These are phyloP conservation scores for Chanos chanos DNA, from an alignment of 2,797 vertebrate genomes.

Conservation along the genomic window DNA sequence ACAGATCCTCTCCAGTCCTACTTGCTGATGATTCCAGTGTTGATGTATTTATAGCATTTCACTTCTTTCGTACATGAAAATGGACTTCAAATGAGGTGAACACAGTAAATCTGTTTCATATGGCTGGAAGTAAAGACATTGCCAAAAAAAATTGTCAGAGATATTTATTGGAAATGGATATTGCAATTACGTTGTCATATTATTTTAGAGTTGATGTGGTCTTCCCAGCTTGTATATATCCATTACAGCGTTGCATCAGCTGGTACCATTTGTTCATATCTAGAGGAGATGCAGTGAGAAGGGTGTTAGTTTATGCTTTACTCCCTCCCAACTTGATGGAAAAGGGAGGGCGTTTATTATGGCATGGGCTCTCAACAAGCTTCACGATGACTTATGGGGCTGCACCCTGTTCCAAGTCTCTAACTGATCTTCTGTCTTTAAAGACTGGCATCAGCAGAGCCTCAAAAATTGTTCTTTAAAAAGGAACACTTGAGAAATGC, in stretches of 20 bases:
- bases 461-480: slow-evolving; percentile 37
- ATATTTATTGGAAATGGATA: not conserved
- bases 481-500: slow-evolving; percentile 29
- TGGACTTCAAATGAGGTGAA: too few relatives aligned
- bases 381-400: slow-evolving; percentile 31
- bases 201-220: too few relatives aligned
- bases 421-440: slow-evolving; percentile 41
- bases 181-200: too few relatives aligned
- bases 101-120: not conserved
- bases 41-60: too few relatives aligned
- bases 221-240: too few relatives aligned
- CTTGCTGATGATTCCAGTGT: too few relatives aligned
- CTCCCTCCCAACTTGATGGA: slow-evolving; percentile 14
- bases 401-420: slow-evolving; percentile 36
- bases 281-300: not conserved
- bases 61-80: too few relatives aligned
- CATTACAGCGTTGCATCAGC: not conserved
- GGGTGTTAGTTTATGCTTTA: slow-evolving; percentile 22
- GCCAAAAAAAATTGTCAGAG: not conserved
- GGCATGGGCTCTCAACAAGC: slow-evolving; percentile 32
- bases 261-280: not conserved
- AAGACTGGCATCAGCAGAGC: slow-evolving; percentile 34
- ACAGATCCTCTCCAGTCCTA: too few relatives aligned
- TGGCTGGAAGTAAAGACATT: not conserved
- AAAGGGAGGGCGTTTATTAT: slow-evolving; percentile 41